These are phyloP conservation scores for Eufriesea mexicana DNA, from an alignment of 1,140 invertebrate genomes.

Conservation along the genomic window DNA sequence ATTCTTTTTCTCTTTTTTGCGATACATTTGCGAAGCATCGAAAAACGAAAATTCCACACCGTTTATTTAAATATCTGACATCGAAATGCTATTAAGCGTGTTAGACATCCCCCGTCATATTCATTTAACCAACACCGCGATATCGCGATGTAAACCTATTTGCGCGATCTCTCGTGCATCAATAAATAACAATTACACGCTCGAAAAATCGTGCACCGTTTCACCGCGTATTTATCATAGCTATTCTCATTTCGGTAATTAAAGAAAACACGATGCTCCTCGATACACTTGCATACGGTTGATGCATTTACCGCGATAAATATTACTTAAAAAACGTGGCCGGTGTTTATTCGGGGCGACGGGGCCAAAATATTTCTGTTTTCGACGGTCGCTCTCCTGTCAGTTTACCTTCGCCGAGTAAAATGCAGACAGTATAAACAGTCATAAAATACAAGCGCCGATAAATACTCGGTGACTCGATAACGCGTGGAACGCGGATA, in stretches of 20 bases:
- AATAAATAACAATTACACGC: background rate
- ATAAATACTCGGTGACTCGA: conserved; percentile 18
- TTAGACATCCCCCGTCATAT: too few relatives aligned
- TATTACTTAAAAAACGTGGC: background rate
- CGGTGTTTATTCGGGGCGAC: background rate
- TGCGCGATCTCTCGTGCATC: background rate
- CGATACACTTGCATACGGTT: background rate
- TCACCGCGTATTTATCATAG: background rate
- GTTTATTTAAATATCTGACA: background rate
- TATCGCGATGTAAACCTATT: background rate
- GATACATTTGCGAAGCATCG: background rate
- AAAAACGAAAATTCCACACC: background rate
- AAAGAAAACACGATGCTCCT: background rate
- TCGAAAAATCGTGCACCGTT: background rate
- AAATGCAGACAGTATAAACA: conserved; percentile 5
- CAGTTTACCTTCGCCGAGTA: background rate
- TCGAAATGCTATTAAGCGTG: background rate
- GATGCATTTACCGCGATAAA: background rate
- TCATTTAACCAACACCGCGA: background rate
- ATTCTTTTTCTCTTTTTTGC: too few relatives aligned
- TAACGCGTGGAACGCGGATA: background rate
- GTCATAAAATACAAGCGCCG: background rate
- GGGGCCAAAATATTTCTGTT: background rate
- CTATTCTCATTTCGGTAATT: background rate
- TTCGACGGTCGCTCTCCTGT: background rate